Evolutionary conservation across 2,888 invertebrate genomes (phyloP).

Genomic region (Tanytarsus gracilentus): DNA sequence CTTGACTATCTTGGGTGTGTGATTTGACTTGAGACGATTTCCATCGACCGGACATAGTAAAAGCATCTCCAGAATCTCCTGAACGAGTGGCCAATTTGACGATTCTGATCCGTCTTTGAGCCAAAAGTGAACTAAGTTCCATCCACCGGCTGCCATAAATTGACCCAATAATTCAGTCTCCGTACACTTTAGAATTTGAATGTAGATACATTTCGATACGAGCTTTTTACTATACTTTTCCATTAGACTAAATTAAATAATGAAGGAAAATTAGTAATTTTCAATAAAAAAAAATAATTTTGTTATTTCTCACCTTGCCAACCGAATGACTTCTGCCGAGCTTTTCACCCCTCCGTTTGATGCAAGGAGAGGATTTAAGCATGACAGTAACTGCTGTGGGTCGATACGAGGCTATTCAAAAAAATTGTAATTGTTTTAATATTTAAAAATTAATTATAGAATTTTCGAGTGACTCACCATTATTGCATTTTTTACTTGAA

Average conservation of each 20-base stretch:
- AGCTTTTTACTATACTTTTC: constrained; percentile 90
- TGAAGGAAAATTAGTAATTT: constrained; percentile 30
- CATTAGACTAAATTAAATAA: constrained; percentile 74
- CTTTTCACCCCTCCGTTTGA: constrained; percentile 82
- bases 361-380: constrained; percentile 75
- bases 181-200: constrained; percentile 83
- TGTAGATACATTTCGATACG: constrained; percentile 90
- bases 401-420: constrained; percentile 81
- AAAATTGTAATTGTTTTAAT: constrained; percentile 33
- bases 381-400: constrained; percentile 78
- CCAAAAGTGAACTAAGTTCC: constrained; percentile 87
- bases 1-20: constrained; percentile 86
- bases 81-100: constrained; percentile 78
- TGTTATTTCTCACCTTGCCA: constrained; percentile 62
- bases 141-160: constrained; percentile 87
- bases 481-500: no score
- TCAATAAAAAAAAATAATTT: background rate
- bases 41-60: constrained; percentile 83
- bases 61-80: constrained; percentile 76
- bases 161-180: constrained; percentile 71
- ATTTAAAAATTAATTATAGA: background rate
- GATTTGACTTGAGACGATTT: constrained; percentile 80
- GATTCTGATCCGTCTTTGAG: constrained; percentile 74
- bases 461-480: background rate
- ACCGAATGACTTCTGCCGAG: constrained; percentile 73